Evolutionary conservation across 2,888 invertebrate species (phyloP).

Genomic region (Reticulitermes lucifugus): DNA sequence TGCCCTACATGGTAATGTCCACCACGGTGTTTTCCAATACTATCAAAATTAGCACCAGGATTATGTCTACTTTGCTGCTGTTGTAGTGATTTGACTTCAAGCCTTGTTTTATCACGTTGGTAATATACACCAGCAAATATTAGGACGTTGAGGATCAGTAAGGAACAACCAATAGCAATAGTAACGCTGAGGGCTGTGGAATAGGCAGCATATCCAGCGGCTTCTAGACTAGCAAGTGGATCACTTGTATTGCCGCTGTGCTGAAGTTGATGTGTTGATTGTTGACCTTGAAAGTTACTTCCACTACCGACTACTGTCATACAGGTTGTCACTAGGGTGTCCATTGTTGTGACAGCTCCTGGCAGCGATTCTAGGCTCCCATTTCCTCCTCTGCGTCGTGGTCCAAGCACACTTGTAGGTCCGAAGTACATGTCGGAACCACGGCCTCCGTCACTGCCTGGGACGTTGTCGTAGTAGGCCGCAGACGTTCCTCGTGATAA

Average conservation of each 20-base stretch:
- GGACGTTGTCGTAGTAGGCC: conserved; percentile 23
- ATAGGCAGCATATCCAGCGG: conserved; percentile 81
- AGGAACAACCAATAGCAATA: conserved; percentile 84
- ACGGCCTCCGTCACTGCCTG: neutral
- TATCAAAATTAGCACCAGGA: conserved; percentile 69
- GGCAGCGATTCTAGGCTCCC: neutral
- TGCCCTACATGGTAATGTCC: conserved; percentile 80
- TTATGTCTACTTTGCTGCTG: conserved; percentile 72
- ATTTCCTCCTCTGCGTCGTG: conserved; percentile 9
- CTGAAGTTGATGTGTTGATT: conserved; percentile 67
- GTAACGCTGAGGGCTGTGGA: conserved; percentile 82
- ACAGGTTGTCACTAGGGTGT: conserved; percentile 78
- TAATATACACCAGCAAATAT: conserved; percentile 89
- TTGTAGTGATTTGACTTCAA: conserved; percentile 82
- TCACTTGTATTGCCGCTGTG: conserved; percentile 62
- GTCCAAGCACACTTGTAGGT: conserved; percentile 18
- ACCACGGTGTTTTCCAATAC: conserved; percentile 75
- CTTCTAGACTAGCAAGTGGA: conserved; percentile 82
- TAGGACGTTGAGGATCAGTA: conserved; percentile 83
- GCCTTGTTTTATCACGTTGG: conserved; percentile 80
- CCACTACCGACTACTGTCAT: conserved; percentile 67
- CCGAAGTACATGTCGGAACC: conserved; percentile 31
- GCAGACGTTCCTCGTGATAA: conserved; percentile 68
- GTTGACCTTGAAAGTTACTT: conserved; percentile 64
- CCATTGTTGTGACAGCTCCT: conserved; percentile 69